A percentile compares a stretch with the other conserved stretches of the same genome.
Conservation (phyloP, 2,113 vertebrate genomes). For the Hylia prasina region DNA sequence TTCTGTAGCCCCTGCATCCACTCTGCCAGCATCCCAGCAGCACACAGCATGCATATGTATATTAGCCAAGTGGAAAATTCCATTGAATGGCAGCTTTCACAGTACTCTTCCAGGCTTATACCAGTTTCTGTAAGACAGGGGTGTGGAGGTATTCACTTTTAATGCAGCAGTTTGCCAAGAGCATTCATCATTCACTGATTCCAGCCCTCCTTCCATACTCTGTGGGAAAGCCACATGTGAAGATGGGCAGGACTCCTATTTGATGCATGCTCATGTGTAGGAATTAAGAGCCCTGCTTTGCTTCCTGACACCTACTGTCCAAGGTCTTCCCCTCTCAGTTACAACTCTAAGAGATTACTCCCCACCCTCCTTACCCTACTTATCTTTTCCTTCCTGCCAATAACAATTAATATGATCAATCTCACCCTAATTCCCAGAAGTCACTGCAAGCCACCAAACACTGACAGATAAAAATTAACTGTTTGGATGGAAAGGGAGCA, state of each 20-base stretch:
- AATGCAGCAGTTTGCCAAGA: not conserved
- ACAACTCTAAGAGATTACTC: not conserved
- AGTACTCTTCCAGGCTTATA: not conserved
- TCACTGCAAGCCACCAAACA: not conserved
- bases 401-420: rapidly evolving
- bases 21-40: not conserved
- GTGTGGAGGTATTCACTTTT: not conserved
- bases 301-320: not conserved
- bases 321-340: not conserved
- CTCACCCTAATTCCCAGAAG: not conserved
- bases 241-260: not conserved
- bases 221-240: not conserved
- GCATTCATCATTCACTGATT: not conserved
- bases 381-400: not conserved
- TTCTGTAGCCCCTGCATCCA: not conserved
- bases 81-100: not conserved
- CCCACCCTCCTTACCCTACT: not conserved
- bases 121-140: not conserved
- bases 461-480: not conserved
- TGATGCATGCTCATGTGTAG: not conserved
- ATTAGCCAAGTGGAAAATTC: conserved; percentile 40
- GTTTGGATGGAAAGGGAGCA: not conserved
- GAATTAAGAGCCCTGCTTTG: not conserved
- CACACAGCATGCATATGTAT: not conserved
- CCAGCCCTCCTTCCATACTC: not conserved